A percentile compares a stretch with the other conserved stretches of the same genome.
Evolutionary conservation across 2,113 vertebrate species (phyloP).

Genomic region (Podarcis cretensis): DNA sequence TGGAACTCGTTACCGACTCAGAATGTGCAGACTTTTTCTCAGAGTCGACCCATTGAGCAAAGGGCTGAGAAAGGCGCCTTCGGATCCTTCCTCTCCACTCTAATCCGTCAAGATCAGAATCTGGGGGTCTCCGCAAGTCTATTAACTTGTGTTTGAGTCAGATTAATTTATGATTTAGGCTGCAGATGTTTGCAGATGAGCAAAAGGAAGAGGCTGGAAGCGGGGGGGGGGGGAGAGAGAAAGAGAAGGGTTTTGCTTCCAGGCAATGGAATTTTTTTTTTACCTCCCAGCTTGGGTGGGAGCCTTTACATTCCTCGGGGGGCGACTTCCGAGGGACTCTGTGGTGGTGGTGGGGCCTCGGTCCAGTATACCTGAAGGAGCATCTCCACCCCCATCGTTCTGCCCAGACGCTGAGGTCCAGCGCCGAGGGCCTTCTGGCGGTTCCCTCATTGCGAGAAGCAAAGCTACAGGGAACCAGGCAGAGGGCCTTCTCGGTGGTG

Average conservation of each 20-base stretch:
- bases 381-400: no score
- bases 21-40: background rate
- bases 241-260: background rate
- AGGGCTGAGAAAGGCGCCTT: fast-evolving
- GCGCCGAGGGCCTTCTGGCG: no score
- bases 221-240: no score
- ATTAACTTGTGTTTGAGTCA: background rate
- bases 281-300: background rate
- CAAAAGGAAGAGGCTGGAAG: background rate
- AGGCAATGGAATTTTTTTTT: background rate
- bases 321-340: background rate
- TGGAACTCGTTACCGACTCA: conserved; percentile 34
- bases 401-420: no score
- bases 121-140: background rate
- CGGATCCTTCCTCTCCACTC: background rate
- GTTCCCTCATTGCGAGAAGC: no score
- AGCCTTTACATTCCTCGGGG: background rate
- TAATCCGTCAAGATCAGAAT: background rate
- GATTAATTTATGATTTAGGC: background rate
- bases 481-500: no score
- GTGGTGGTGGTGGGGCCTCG: no score
- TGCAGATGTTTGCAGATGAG: no score
- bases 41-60: background rate
- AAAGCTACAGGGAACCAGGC: no score
- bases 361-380: no score